Conservation (phyloP, 2,113 vertebrate species). For the Lepidothrix coronata region DNA sequence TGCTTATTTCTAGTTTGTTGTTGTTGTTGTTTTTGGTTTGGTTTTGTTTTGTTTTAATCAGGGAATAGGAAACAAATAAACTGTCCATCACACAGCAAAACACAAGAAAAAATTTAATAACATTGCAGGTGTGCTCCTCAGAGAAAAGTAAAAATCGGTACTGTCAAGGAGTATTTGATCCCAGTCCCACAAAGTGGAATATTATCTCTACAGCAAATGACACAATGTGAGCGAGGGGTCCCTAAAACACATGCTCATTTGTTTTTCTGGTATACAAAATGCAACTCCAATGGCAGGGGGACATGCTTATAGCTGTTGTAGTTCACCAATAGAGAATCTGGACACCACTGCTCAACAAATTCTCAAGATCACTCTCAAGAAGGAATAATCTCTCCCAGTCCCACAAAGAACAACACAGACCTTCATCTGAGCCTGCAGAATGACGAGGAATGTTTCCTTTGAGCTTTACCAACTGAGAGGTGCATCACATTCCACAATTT, state of each 20-base stretch:
- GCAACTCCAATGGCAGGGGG: neutral
- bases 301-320: neutral
- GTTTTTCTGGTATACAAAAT: neutral
- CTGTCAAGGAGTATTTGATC: neutral
- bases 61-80: neutral
- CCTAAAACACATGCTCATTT: neutral
- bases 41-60: neutral
- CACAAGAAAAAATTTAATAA: neutral
- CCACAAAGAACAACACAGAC: neutral
- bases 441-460: neutral
- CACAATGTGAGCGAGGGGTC: fast-evolving
- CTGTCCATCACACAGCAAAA: neutral
- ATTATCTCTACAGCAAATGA: neutral
- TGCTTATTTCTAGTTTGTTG: neutral
- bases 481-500: neutral
- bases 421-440: neutral
- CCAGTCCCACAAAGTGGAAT: neutral
- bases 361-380: neutral
- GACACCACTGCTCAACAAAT: neutral
- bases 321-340: neutral
- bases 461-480: neutral
- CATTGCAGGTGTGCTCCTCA: neutral
- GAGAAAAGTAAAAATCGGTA: neutral
- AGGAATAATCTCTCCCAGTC: neutral
- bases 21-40: no score